These are phyloP conservation scores for Urophycis tenuis DNA, from an alignment of 2,797 vertebrate genomes.

Conservation along the genomic window DNA sequence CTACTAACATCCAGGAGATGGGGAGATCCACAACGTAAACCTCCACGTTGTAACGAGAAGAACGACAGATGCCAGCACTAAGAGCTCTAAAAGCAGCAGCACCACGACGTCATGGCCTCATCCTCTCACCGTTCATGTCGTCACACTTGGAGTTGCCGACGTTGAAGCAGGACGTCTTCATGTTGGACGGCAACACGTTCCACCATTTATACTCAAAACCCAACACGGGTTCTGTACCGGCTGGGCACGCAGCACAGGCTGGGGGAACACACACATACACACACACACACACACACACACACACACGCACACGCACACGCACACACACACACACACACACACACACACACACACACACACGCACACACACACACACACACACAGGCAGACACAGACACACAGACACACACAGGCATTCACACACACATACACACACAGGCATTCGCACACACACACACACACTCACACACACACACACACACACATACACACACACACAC, in stretches of 20 bases:
- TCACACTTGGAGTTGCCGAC: conserved; percentile 95
- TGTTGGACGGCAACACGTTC: conserved; percentile 90
- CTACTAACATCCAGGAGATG: background rate
- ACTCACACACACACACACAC: too few species aligned
- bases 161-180: conserved; percentile 97
- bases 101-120: background rate
- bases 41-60: too few species aligned
- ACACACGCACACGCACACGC: conserved; percentile 3
- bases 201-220: conserved; percentile 98
- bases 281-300: conserved; percentile 8
- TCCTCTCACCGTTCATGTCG: conserved; percentile 86
- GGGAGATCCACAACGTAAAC: too few species aligned
- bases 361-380: background rate
- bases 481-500: too few species aligned
- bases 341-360: background rate
- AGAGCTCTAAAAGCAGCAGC: background rate
- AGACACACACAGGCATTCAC: too few species aligned
- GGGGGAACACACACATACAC: conserved; percentile 7
- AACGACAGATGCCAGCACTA: too few species aligned
- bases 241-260: conserved; percentile 85
- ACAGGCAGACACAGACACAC: too few species aligned
- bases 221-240: conserved; percentile 87
- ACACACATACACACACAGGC: too few species aligned
- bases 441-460: too few species aligned
- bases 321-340: conserved; percentile 4